These are phyloP conservation scores for Schrankia costaestrigalis DNA, from an alignment of 2,888 invertebrate genomes.

Conservation along the genomic window DNA sequence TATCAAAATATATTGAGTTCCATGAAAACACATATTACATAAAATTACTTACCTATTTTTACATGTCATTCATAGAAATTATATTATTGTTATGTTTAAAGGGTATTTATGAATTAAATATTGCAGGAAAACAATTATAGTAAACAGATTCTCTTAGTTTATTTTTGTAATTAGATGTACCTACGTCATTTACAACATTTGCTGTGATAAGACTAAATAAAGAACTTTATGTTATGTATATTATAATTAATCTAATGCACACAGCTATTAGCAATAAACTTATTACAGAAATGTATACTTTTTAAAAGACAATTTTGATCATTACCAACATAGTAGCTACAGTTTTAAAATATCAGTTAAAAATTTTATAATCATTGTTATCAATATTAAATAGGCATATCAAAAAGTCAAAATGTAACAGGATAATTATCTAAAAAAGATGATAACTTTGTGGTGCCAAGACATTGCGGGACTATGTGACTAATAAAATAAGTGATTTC, in stretches of 20 bases:
- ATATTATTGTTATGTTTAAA: constrained; percentile 12
- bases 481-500: too few relatives aligned
- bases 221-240: constrained; percentile 3
- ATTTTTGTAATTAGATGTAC: constrained; percentile 20
- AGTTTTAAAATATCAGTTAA: too few relatives aligned
- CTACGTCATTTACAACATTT: constrained; percentile 26
- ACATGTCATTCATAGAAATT: constrained; percentile 17
- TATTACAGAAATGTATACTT: too few relatives aligned
- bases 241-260: constrained; percentile 2
- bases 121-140: constrained; percentile 26
- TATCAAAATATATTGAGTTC: background rate
- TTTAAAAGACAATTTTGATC: too few relatives aligned
- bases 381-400: too few relatives aligned
- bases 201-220: constrained; percentile 8
- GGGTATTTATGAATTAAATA: constrained; percentile 28
- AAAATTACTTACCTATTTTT: constrained; percentile 10
- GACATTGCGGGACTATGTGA: too few relatives aligned
- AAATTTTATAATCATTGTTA: too few relatives aligned
- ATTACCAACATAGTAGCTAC: too few relatives aligned
- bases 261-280: background rate
- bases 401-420: too few relatives aligned
- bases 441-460: too few relatives aligned
- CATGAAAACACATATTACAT: background rate
- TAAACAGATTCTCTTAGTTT: constrained; percentile 5
- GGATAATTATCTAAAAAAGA: too few relatives aligned